Evolutionary conservation across 2,888 invertebrate genomes (phyloP).

Genomic region (Pheosia gnoma): DNA sequence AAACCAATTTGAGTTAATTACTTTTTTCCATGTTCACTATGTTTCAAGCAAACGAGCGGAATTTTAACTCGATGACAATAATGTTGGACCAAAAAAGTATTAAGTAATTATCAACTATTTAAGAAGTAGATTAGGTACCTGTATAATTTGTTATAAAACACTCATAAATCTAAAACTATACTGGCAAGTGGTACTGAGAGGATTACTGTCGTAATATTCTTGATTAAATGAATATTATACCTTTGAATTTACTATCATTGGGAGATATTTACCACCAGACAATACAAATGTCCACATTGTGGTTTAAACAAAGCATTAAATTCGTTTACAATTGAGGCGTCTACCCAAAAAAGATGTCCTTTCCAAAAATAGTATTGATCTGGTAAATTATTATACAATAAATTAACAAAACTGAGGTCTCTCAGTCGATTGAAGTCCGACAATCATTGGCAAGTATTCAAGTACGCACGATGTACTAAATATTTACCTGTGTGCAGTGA

Average conservation of each 20-base stretch:
- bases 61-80: constrained; percentile 6
- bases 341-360: constrained; percentile 44
- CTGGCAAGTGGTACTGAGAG: too few species aligned
- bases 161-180: too few species aligned
- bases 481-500: constrained; percentile 74
- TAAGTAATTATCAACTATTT: neutral
- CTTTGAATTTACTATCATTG: too few species aligned
- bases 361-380: constrained; percentile 55
- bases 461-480: constrained; percentile 74
- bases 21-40: constrained; percentile 16
- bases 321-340: constrained; percentile 24
- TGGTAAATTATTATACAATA: constrained; percentile 62
- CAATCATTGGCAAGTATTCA: constrained; percentile 77
- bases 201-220: too few species aligned
- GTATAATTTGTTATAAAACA: too few species aligned
- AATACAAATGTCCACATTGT: neutral
- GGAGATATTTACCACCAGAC: too few species aligned
- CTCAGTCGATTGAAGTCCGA: constrained; percentile 71
- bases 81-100: constrained; percentile 17
- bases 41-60: constrained; percentile 12
- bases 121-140: too few species aligned
- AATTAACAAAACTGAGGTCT: constrained; percentile 69
- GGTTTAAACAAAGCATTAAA: constrained; percentile 5
- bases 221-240: too few species aligned
- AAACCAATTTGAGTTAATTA: constrained; percentile 29